Evolutionary conservation across 2,888 invertebrate species (phyloP).

Genomic region (Sepiola atlantica): DNA sequence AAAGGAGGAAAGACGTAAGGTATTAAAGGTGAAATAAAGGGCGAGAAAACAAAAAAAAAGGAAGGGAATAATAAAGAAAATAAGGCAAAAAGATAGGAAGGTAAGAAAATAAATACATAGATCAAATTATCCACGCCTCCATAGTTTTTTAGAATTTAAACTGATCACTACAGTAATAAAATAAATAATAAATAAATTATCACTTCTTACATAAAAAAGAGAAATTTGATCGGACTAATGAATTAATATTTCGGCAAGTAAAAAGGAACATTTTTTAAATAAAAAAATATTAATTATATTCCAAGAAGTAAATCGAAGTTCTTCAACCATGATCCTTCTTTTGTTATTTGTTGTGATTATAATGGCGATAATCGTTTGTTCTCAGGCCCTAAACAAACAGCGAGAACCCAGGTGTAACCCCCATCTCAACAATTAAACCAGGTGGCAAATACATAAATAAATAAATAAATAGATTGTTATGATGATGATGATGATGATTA

Average conservation of each 20-base stretch:
- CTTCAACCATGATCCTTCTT: neutral
- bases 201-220: too few relatives aligned
- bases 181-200: neutral
- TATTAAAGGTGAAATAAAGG: neutral
- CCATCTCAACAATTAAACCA: neutral
- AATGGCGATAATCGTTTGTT: neutral
- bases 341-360: neutral
- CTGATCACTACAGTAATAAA: neutral
- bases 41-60: neutral
- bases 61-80: neutral
- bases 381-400: neutral
- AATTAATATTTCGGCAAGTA: too few relatives aligned
- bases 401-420: neutral
- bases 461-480: too few relatives aligned
- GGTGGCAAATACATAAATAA: neutral
- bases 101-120: neutral
- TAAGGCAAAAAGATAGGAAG: too few relatives aligned
- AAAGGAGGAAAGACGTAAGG: neutral
- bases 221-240: too few relatives aligned
- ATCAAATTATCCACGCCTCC: neutral
- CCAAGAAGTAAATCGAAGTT: neutral
- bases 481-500: too few relatives aligned
- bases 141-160: too few relatives aligned
- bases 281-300: neutral
- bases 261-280: too few relatives aligned